phyloP scores from a whole-genome alignment of 1,140 invertebrate genomes.

The Potamilus streckersoni region DNA sequence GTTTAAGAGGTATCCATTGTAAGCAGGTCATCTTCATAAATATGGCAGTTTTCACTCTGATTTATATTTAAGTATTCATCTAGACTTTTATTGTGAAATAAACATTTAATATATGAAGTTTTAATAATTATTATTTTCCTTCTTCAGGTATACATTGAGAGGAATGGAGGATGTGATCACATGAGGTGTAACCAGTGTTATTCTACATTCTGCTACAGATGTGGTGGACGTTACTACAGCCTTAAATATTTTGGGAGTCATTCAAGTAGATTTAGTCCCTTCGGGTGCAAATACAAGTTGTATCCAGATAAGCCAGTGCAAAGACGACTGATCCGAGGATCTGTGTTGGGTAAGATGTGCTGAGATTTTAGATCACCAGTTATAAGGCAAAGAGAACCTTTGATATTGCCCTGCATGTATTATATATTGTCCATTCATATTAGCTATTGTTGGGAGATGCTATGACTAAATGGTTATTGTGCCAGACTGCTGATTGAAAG shows the following conservation, averaged over 20 bases:
- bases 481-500: too few relatives aligned
- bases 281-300: conserved; percentile 68
- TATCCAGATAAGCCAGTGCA: conserved; percentile 63
- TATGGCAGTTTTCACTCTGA: neutral
- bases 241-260: conserved; percentile 68
- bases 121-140: conserved; percentile 3
- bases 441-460: neutral
- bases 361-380: neutral
- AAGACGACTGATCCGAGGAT: conserved; percentile 65
- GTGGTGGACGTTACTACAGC: conserved; percentile 64
- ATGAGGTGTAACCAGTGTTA: conserved; percentile 68
- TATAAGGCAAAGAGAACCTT: neutral
- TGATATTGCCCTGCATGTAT: too few relatives aligned
- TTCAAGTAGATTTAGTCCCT: conserved; percentile 64
- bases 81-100: neutral
- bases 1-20: too few relatives aligned
- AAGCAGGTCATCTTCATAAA: neutral
- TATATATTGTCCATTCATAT: neutral
- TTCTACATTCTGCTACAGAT: conserved; percentile 69
- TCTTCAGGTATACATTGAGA: conserved; percentile 67
- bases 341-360: conserved; percentile 61
- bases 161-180: conserved; percentile 68
- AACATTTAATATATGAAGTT: neutral
- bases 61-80: neutral
- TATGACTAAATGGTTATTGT: too few relatives aligned